These are phyloP conservation scores for Neomorphus geoffroyi DNA, from an alignment of 2,797 vertebrate genomes.

Conservation along the genomic window DNA sequence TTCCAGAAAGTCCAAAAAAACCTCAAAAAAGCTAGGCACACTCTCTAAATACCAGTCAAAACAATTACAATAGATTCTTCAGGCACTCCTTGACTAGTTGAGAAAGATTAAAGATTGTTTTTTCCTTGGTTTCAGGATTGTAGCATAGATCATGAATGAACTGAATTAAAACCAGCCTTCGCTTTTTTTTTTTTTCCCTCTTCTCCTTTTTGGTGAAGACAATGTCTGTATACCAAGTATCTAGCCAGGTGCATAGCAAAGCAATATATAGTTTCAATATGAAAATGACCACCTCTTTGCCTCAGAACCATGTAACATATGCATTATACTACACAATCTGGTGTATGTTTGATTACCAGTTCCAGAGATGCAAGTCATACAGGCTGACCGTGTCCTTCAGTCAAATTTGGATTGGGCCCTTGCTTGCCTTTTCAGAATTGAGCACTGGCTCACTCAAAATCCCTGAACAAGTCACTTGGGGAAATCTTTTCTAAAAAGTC, in stretches of 20 bases:
- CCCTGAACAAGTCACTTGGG: slow-evolving; percentile 9
- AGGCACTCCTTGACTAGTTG: background rate
- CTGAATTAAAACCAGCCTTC: background rate
- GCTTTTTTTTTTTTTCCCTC: background rate
- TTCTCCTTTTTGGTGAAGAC: background rate
- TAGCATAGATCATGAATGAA: background rate
- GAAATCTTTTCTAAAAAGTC: slow-evolving; percentile 55
- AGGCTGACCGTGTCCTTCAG: accelerated
- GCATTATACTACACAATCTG: background rate
- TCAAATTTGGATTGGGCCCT: background rate
- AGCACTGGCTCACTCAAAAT: background rate
- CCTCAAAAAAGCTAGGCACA: background rate
- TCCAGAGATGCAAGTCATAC: background rate
- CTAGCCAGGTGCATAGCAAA: slow-evolving; percentile 5
- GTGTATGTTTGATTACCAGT: background rate
- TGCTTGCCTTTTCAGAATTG: background rate
- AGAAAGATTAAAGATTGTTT: background rate
- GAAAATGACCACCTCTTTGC: slow-evolving; percentile 16
- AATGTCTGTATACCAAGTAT: background rate
- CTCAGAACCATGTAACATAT: background rate
- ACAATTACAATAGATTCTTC: background rate
- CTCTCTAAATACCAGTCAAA: background rate
- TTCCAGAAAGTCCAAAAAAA: background rate
- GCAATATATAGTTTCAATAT: slow-evolving; percentile 16
- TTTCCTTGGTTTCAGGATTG: background rate